These are phyloP conservation scores for Arnoldichthys spilopterus DNA, from an alignment of 2,797 vertebrate species.

Conservation along the genomic window DNA sequence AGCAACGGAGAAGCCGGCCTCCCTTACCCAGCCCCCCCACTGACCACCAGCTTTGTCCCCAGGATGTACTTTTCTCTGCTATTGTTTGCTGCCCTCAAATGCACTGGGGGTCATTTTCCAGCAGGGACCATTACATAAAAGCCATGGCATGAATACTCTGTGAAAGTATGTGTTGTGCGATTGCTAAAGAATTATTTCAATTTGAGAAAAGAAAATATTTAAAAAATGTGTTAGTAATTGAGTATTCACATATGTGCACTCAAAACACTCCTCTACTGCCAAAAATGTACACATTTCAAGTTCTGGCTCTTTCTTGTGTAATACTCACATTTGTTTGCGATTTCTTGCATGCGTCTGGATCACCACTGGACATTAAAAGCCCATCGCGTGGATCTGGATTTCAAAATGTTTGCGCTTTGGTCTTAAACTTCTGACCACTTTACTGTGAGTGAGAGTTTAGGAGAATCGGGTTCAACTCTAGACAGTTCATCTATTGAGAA, in stretches of 20 bases:
- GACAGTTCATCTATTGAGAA: not conserved
- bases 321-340: not conserved
- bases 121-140: slow-evolving; percentile 23
- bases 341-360: not conserved
- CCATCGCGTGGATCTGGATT: not conserved
- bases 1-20: slow-evolving; percentile 71
- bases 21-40: slow-evolving; percentile 66
- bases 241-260: not conserved
- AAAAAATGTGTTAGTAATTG: not conserved
- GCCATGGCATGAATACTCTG: slow-evolving; percentile 5
- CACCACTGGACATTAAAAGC: not conserved
- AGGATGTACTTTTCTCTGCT: slow-evolving; percentile 42
- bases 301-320: not conserved
- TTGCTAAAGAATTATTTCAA: not conserved
- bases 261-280: not conserved
- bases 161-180: not conserved
- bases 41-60: slow-evolving; percentile 68
- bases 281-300: not conserved
- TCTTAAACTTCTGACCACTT: not conserved
- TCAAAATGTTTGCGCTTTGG: not conserved
- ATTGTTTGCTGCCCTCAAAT: slow-evolving; percentile 29
- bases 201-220: not conserved
- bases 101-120: slow-evolving; percentile 27
- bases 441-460: not conserved
- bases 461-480: not conserved